Base-by-base conservation (phyloP, 2,888 invertebrate genomes). In the Dioctria linearis region DNA sequence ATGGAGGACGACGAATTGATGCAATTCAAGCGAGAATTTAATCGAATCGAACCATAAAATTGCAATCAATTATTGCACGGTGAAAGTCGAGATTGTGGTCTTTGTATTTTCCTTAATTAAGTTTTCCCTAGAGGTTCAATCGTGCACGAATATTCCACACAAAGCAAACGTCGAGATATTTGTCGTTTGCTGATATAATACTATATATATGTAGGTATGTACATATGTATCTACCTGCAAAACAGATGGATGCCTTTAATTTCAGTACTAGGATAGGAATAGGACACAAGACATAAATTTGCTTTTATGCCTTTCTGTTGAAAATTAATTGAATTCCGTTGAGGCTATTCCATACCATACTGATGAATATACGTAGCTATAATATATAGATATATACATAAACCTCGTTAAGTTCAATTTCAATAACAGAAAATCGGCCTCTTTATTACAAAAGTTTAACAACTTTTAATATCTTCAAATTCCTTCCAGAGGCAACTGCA, bases 1-100 rank as follows among this genome's bases (percentile, higher is more conserved):
- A 46, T 49, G 9, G 25, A 46, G 13, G 3, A 66, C 42, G 40
- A 13, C 25, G 46, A 67, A 67, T 67, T 25, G 71, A 54, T 71
- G 71, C 71, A 71, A 39, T 71, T 71, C 51, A 51, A 71, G 51
- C 71, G 54, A 71, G 37, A 71, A 71, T 59, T 75, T 75, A 75
- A 75, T 75, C 75, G 75, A 75, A 75, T 75, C 54, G 43, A 43
- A 75, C 59, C 61, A 75, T 75, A 75, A 75, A 75, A 75, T 75
- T 59, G 75, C 75, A 75, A 75, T 75, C 75, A 75, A 75, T 75
- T 75, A 59, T 75, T 59, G 75, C 61, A 61, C 42, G 42, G 57
- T 59, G 54, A 75, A 75, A 43, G 75, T 43, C 75, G 59, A 11
- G 25, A 61, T 57, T 59, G 57, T 61, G 57, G 75, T 75, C 43